These are phyloP conservation scores for Callipepla californica DNA, from an alignment of 2,113 vertebrate species.

Conservation along the genomic window DNA sequence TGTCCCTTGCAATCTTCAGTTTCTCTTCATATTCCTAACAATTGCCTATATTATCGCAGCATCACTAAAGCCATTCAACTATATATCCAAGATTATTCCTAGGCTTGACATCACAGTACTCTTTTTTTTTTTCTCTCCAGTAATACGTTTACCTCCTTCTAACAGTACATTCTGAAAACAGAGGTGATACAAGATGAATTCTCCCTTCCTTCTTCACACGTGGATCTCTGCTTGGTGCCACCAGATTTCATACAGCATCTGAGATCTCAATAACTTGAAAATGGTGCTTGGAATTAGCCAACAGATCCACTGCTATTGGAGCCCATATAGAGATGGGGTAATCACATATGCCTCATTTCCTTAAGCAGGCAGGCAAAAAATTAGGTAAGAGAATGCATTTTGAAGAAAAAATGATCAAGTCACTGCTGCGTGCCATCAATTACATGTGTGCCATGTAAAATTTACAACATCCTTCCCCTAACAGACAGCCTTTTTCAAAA, in stretches of 20 bases:
- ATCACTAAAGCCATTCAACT: neutral
- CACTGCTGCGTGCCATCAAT: neutral
- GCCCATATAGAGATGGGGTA: neutral
- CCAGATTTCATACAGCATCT: neutral
- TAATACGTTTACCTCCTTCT: neutral
- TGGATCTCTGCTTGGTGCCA: neutral
- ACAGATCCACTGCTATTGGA: neutral
- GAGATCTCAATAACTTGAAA: neutral
- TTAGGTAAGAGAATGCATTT: neutral
- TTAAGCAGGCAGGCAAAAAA: slow-evolving; percentile 2
- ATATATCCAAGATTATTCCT: neutral
- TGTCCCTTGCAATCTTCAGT: fast-evolving
- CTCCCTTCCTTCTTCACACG: neutral
- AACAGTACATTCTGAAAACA: neutral
- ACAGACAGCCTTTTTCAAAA: neutral
- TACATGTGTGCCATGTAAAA: neutral
- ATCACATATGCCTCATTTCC: slow-evolving; percentile 6
- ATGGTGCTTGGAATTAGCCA: neutral
- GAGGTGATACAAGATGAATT: neutral
- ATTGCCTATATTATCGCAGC: fast-evolving
- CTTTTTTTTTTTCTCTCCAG: neutral
- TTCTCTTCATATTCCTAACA: neutral
- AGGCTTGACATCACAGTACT: neutral
- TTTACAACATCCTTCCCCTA: neutral
- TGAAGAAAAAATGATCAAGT: slow-evolving; percentile 5